Conservation (phyloP, 2,888 invertebrate species). For the Exephanes ischioxanthus region DNA sequence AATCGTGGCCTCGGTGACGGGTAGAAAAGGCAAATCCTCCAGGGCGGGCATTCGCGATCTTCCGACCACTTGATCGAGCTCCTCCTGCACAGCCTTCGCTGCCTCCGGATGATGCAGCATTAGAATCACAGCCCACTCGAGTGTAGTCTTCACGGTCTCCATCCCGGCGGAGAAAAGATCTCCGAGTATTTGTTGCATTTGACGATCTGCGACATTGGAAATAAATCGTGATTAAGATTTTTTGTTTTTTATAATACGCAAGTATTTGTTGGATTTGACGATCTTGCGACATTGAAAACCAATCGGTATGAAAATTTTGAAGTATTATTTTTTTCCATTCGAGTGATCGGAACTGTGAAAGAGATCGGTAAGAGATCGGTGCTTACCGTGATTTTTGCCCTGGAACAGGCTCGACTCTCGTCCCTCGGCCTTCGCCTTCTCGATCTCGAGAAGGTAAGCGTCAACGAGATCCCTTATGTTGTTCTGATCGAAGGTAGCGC, state of each 20-base stretch:
- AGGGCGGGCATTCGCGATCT: constrained; percentile 92
- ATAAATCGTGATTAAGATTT: neutral
- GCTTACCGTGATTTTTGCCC: constrained; percentile 94
- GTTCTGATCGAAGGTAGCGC: constrained; percentile 90
- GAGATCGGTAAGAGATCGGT: neutral
- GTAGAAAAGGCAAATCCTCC: constrained; percentile 92
- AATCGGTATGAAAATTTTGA: no score
- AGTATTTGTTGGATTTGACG: neutral
- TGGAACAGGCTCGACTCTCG: constrained; percentile 91
- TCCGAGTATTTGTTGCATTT: constrained; percentile 95
- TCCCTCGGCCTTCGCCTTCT: constrained; percentile 92
- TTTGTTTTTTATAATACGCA: neutral
- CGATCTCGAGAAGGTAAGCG: constrained; percentile 93
- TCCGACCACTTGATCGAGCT: constrained; percentile 93
- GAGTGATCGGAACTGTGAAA: neutral
- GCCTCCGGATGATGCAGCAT: constrained; percentile 95
- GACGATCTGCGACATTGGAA: constrained; percentile 89
- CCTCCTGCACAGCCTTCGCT: constrained; percentile 93
- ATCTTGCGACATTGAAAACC: no score
- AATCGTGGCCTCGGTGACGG: constrained; percentile 95
- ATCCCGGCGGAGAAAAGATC: constrained; percentile 97
- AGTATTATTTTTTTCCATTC: neutral
- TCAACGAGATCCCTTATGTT: constrained; percentile 94
- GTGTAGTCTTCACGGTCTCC: constrained; percentile 96
- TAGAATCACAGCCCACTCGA: constrained; percentile 95